Base-by-base conservation (phyloP, 2,113 vertebrate genomes). In the Ailuropoda melanoleuca region DNA sequence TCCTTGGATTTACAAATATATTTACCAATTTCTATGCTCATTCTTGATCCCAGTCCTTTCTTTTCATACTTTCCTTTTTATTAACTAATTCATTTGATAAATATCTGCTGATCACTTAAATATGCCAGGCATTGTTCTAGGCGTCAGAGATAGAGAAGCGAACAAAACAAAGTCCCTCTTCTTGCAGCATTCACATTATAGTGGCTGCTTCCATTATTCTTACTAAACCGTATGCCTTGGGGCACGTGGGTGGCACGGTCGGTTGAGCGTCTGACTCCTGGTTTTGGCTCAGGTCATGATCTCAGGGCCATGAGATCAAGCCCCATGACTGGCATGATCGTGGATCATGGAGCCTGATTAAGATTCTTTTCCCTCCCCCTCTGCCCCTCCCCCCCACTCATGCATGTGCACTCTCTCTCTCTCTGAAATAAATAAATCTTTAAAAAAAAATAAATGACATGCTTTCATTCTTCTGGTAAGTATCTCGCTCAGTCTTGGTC, bases 101-200 rank as follows among this genome's bases (percentile, higher is more conserved):
- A 78, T 48, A 75, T 58, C 26, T 74, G 62, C 39, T 37, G 34
- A 37, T 13, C 0, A 29, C 7, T 24, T 39, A 86, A 70, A 58
- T 18, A 31, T 23, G 14, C 17, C 31, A 58, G 55, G 46, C 13
- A 31, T 4, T 90, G 29, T 19, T 75, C 29, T 37, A 56, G n/a
- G 50, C 21, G 6, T 11, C n/a, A 23, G 12, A 46, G 48, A 93
- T 0, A 77, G n/a, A 66, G 48, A 24, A 12, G 3, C 10, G 31
- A 78, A 26, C 15, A 6, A 26, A n/a, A 46, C 48, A 24, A 62
- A 60, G 18, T 3, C 6, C 17, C 66, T 39, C 10, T 46, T 13
- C 46, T 74, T 0, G 1, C 0, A 1, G 29, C 3, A 58, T 3
- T 37, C 13, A 34, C 6, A 8, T 14, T 55, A 17, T 0, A 31